Evolutionary conservation across 2,888 invertebrate species (phyloP), one percentile per base, ranked within the genome.

Genomic region (Ferrisia virgata): DNA sequence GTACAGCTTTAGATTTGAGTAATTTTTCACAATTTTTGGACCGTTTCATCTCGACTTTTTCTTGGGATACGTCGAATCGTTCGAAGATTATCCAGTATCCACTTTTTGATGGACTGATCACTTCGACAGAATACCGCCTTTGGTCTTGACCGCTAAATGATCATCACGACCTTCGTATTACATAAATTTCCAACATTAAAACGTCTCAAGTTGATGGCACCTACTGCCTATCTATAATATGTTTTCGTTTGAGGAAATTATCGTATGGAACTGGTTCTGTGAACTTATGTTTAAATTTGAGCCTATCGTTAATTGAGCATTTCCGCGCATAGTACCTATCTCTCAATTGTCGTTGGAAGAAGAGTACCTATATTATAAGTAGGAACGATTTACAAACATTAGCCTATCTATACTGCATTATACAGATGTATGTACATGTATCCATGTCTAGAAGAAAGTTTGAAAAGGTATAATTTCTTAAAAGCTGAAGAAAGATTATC

Each of bases 401-500:
- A 53, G 22, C 53, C 53, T 53, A 53, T 53, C 53, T 22, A 8
- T 36, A n/a, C n/a, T n/a, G n/a, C n/a, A n/a, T n/a, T n/a, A 36
- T 4, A 36, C 36, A 36, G 4, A 36, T 4, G 36, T 6, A 36
- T 36, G 36, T 4, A 36, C 4, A 28, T 64, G 58, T 58, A 9
- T 25, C 2, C 8, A 18, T n/a, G n/a, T n/a, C n/a, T n/a, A n/a
- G n/a, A n/a, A 18, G 72, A 76, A 76, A 76, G 33, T 76, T 53
- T n/a, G 33, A 76, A 76, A 76, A 28, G 33, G 36, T 76, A 76
- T 76, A 76, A 76, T 76, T 36, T 76, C 11, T 36, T 33, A 36
- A 76, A 76, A 76, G 72, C 36, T 36, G 36, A 76, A 76, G 72
- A 76, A 76, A 76, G 72, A 36, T 76, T 76, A 76, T 76, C 69